Evolutionary conservation across 2,888 invertebrate genomes (phyloP).

Genomic region (Camptogramma bilineatum): DNA sequence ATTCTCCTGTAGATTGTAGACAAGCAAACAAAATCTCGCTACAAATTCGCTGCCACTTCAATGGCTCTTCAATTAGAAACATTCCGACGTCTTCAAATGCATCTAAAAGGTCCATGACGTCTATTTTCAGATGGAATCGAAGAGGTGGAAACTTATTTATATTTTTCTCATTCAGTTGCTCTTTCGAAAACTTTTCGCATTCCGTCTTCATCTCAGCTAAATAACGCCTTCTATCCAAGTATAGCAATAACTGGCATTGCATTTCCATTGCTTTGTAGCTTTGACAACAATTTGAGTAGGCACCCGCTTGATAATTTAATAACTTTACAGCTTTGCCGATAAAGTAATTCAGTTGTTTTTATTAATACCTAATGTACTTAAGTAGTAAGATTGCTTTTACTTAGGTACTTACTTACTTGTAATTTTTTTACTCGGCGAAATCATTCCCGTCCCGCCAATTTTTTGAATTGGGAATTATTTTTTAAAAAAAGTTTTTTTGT

Average conservation of each 20-base stretch:
- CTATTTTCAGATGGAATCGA: constrained; percentile 64
- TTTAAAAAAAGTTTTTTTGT: no score
- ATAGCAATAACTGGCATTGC: constrained; percentile 66
- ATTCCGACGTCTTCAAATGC: constrained; percentile 60
- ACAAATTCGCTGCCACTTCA: constrained; percentile 61
- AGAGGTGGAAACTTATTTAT: constrained; percentile 69
- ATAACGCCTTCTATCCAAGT: constrained; percentile 66
- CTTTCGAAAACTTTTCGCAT: constrained; percentile 59
- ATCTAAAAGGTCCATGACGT: constrained; percentile 70
- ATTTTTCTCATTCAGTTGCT: constrained; percentile 51
- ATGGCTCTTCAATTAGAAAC: constrained; percentile 67
- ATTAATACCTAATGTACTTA: no score
- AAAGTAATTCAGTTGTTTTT: neutral
- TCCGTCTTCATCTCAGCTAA: constrained; percentile 60
- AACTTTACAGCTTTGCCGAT: neutral
- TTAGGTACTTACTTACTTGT: no score
- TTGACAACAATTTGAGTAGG: neutral
- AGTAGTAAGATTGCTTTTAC: no score
- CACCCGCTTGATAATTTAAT: neutral
- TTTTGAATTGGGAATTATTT: no score
- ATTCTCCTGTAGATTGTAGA: constrained; percentile 56
- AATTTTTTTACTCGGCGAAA: no score
- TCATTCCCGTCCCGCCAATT: no score
- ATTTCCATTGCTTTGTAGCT: constrained; percentile 56
- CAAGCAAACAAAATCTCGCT: constrained; percentile 69